A percentile compares a stretch with the other conserved stretches of the same genome.
Evolutionary conservation across 2,113 vertebrate species (phyloP).

Genomic region (Circaetus cinerascens): DNA sequence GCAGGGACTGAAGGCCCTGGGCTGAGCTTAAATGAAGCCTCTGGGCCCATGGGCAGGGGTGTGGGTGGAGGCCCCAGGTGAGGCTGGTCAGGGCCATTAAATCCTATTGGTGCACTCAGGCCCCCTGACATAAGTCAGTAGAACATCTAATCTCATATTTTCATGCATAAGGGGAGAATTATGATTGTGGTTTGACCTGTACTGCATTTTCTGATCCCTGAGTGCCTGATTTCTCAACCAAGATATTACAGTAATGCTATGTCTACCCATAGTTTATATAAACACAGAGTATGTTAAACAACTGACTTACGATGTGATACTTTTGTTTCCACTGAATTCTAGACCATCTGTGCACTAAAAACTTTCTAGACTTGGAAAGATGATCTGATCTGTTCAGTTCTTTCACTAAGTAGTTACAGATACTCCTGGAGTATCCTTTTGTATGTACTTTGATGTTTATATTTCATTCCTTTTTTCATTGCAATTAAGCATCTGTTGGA

Average conservation of each 20-base stretch:
- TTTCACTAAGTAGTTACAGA: conserved; percentile 18
- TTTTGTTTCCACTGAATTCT: conserved; percentile 47
- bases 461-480: neutral
- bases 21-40: neutral
- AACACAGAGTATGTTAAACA: conserved; percentile 49
- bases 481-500: neutral
- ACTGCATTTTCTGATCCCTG: conserved; percentile 15
- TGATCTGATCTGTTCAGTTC: neutral
- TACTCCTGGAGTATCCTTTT: neutral
- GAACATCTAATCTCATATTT: neutral
- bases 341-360: conserved; percentile 37
- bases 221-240: conserved; percentile 53
- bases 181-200: conserved; percentile 30
- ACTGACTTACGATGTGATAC: conserved; percentile 46
- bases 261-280: conserved; percentile 45
- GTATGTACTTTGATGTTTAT: neutral
- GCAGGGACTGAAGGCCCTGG: neutral
- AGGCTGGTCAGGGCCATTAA: neutral
- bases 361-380: conserved; percentile 19
- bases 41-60: neutral
- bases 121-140: neutral
- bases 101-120: neutral
- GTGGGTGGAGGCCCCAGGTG: neutral
- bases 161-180: conserved; percentile 1
- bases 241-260: conserved; percentile 6